Percentiles rank a stretch among this genome's conserved stretches.
Evolutionary conservation across 2,113 vertebrate genomes (phyloP).

Genomic region (Lates calcarifer): DNA sequence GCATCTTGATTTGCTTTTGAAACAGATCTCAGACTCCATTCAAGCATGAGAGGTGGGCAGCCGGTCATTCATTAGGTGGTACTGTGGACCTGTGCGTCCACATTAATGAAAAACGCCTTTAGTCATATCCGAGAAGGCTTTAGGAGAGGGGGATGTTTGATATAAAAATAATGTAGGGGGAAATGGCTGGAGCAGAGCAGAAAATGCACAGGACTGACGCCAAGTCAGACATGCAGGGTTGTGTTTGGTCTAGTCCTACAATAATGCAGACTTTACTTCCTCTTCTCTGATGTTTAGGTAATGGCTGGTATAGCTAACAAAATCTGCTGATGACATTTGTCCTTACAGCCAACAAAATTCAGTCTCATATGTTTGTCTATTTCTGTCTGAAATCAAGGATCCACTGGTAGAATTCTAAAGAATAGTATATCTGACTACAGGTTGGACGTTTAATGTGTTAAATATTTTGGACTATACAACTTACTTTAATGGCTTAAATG

Average conservation of each 20-base stretch:
- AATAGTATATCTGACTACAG: not conserved
- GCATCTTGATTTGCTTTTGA: constrained; percentile 76
- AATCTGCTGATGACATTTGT: not conserved
- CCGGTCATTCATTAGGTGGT: constrained; percentile 59
- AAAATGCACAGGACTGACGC: constrained; percentile 41
- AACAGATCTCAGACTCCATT: constrained; percentile 59
- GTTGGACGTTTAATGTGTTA: not conserved
- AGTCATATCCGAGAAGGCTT: constrained; percentile 14
- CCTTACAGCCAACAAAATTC: not conserved
- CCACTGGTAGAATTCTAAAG: not conserved
- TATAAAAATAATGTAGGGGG: constrained; percentile 50
- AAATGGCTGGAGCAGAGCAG: constrained; percentile 47
- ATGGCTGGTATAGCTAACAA: not conserved
- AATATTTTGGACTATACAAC: not conserved
- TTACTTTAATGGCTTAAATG: not conserved
- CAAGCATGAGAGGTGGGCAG: constrained; percentile 33
- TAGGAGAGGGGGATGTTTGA: constrained; percentile 18
- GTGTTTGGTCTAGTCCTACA: constrained; percentile 42
- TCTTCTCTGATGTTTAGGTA: not conserved
- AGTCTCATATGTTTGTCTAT: not conserved
- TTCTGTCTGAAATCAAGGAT: not conserved
- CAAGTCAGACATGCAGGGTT: constrained; percentile 42
- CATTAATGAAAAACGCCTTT: constrained; percentile 42
- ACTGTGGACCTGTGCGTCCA: constrained; percentile 36
- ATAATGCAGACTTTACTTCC: constrained; percentile 24